Base-by-base conservation (phyloP, 2,888 invertebrate genomes). In the Drosophila mulleri region DNA sequence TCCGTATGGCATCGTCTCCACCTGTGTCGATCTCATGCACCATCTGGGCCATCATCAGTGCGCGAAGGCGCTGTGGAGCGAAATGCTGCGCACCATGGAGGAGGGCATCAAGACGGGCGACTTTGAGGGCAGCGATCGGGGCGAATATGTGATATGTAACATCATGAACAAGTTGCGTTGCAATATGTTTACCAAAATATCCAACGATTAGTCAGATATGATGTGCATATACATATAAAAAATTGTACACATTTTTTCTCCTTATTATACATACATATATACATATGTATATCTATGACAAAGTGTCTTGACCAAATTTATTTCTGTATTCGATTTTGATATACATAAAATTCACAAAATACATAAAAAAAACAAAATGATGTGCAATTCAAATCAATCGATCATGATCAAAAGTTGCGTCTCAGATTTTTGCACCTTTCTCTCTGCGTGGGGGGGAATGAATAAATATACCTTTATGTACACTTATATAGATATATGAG, bases 1-100 rank as follows among this genome's bases (percentile, higher is more conserved):
- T 75, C 88, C 91, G 16, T 91, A 91, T 58, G 91, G 91, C 39
- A 80, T 88, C 48, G 72, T 91, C 16, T 67, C 78, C 32, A 78
- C 90, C 47, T 82, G 80, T 23, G 77, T 82, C 23, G 88, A 89
- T 35, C 67, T 91, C 11, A 63, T 91, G 39, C 50, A 70, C 9
- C 72, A 90, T 61, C 35, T 91, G 52, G 82, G 80, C 0, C 83
- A 83, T 18, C 1, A 41, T 0, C 35, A 71, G 0, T 89, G 89
- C 26, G 82, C 80, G 14, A 14, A 66, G 0, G 48, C 54, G 0
- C 42, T 91, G 7, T 87, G 83, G 86, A 14, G 35, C 0, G 67
- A 82, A 60, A 78, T 91, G 73, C 9, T 78, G 9, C 76, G 82
- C 29, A 80, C 89, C 29, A 91, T 91, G 89, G 9, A 54, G 0